Base-by-base conservation (phyloP, 1,140 invertebrate species). In the Neomicropteryx cornuta region DNA sequence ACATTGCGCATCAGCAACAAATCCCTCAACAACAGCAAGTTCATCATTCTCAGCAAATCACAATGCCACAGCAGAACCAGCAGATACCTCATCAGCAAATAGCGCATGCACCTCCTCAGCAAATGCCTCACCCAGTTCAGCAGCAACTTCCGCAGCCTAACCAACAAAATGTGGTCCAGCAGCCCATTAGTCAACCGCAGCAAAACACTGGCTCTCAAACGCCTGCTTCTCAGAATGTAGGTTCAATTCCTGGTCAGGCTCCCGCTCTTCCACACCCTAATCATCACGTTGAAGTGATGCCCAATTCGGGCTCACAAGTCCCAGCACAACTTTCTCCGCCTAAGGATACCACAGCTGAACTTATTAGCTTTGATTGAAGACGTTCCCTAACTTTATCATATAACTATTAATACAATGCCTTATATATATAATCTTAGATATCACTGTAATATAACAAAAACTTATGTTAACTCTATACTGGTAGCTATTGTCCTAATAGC, bases 351-450 rank as follows among this genome's bases (percentile, higher is more conserved):
- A 79, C 77, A 4, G 79, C 76, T 33, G 79, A 82, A 56, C 59
- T 83, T 2, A 83, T 83, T 34, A 78, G 74, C 52, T 83, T 83
- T 54, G 79, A 83, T 62, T 83, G 67, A 70, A 51, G 23, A 27
- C n/a, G n/a, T n/a, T n/a, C n/a, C n/a, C n/a, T n/a, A n/a, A n/a
- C n/a, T n/a, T n/a, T n/a, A n/a, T n/a, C n/a, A n/a, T n/a, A n/a
- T n/a, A n/a, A n/a, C n/a, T n/a, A n/a, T n/a, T n/a, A n/a, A n/a
- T n/a, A n/a, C n/a, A n/a, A n/a, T n/a, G n/a, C n/a, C n/a, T n/a
- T n/a, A n/a, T n/a, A n/a, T n/a, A n/a, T n/a, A n/a, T 53, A 43
- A n/a, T n/a, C n/a, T n/a, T n/a, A n/a, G n/a, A n/a, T n/a, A n/a
- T n/a, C n/a, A n/a, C n/a, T n/a, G n/a, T n/a, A n/a, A n/a, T n/a